Conservation (phyloP, 2,888 invertebrate genomes). For the Andrena camellia region DNA sequence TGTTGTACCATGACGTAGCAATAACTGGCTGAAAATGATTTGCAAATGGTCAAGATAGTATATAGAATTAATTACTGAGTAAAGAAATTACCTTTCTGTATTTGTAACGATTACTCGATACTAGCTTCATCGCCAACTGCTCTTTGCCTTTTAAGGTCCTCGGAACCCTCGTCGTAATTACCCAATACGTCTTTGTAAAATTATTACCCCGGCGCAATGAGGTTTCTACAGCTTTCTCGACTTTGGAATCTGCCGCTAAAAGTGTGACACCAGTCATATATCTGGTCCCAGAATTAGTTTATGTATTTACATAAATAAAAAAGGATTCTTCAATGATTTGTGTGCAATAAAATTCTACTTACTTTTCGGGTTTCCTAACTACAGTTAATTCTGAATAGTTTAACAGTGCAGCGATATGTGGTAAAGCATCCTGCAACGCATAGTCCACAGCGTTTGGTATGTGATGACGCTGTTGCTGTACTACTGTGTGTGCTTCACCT, state of each 20-base stretch:
- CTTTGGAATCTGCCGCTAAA: slow-evolving; percentile 54
- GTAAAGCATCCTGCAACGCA: slow-evolving; percentile 64
- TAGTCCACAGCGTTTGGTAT: slow-evolving; percentile 66
- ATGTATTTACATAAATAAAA: not conserved
- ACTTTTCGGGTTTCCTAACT: slow-evolving; percentile 72
- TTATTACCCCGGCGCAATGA: slow-evolving; percentile 39
- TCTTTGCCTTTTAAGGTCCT: slow-evolving; percentile 56
- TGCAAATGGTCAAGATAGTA: not conserved
- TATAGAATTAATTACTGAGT: not conserved
- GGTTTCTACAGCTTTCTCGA: slow-evolving; percentile 50
- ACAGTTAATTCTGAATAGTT: slow-evolving; percentile 64
- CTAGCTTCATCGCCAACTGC: slow-evolving; percentile 62
- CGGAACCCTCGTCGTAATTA: slow-evolving; percentile 65
- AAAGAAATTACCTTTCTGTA: slow-evolving; percentile 19
- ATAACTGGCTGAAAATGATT: slow-evolving; percentile 73
- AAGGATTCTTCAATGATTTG: not conserved
- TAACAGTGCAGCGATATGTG: slow-evolving; percentile 65
- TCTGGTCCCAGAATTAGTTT: slow-evolving; percentile 51
- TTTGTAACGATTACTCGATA: slow-evolving; percentile 4
- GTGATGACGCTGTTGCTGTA: not conserved
- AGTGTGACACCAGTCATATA: slow-evolving; percentile 72
- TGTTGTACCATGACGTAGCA: slow-evolving; percentile 62
- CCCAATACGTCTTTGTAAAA: slow-evolving; percentile 68
- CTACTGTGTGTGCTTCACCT: not conserved
- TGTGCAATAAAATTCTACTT: slow-evolving; percentile 20